phyloP scores from a whole-genome alignment of 1,140 invertebrate species.

The Acromyrmex heyeri region DNA sequence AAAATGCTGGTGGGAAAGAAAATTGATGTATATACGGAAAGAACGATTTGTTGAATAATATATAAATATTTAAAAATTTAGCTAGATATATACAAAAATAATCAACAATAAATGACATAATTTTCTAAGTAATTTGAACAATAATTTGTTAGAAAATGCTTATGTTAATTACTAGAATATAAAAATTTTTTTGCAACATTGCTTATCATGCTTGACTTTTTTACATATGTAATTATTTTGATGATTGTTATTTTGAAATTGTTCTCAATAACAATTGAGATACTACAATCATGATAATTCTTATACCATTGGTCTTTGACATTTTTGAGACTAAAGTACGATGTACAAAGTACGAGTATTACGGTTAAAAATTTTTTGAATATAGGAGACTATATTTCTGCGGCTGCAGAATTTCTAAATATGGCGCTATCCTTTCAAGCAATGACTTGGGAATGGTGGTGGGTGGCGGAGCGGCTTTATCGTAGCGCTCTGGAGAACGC shows the following conservation, averaged over 20 bases:
- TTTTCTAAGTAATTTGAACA: no score
- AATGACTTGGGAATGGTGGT: conserved; percentile 87
- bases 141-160: no score
- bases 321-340: neutral
- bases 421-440: conserved; percentile 86
- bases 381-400: conserved; percentile 83
- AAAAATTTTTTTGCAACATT: no score
- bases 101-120: neutral
- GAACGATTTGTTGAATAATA: no score
- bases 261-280: neutral
- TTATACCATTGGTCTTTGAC: neutral
- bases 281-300: neutral
- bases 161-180: no score
- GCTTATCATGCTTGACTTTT: no score
- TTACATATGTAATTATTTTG: no score
- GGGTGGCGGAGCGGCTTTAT: conserved; percentile 88
- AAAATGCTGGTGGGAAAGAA: conserved; percentile 27
- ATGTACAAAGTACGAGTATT: neutral
- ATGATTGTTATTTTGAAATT: neutral
- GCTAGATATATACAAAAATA: no score
- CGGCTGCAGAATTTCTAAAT: conserved; percentile 84
- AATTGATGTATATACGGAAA: neutral
- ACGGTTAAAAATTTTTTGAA: neutral
- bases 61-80: no score
- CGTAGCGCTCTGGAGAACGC: conserved; percentile 83